Percentiles rank a stretch among this genome's conserved stretches.
phyloP scores from a whole-genome alignment of 2,113 vertebrate species.

The Sphyrna mokarran region DNA sequence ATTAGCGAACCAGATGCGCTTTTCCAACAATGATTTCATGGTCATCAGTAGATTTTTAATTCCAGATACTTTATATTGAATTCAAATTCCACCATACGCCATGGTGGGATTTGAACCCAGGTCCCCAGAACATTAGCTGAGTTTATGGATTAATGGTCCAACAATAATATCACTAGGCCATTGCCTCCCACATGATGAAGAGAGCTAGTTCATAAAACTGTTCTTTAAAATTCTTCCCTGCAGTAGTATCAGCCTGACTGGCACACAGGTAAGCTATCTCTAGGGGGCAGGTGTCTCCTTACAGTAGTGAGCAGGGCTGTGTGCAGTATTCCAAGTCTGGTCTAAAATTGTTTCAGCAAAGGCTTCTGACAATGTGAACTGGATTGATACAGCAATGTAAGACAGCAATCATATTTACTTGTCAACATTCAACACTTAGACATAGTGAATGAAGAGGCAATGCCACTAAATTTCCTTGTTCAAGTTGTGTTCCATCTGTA shows the following conservation, averaged over 20 bases:
- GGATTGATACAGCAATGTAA: background rate
- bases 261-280: background rate
- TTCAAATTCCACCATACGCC: no score
- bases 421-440: background rate
- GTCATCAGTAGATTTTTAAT: no score
- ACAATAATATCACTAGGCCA: no score
- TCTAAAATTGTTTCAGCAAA: background rate
- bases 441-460: background rate
- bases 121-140: no score
- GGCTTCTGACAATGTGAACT: background rate
- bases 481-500: background rate
- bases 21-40: no score
- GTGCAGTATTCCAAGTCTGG: background rate
- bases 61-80: no score
- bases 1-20: no score
- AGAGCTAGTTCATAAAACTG: background rate
- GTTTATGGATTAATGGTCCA: no score
- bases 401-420: background rate
- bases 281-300: background rate
- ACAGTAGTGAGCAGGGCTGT: no score
- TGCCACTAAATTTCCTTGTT: background rate
- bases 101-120: no score
- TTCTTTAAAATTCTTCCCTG: background rate
- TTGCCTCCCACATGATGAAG: background rate
- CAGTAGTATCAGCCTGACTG: background rate